Evolutionary conservation across 2,888 invertebrate species (phyloP).

Genomic region (Fragum fragum): DNA sequence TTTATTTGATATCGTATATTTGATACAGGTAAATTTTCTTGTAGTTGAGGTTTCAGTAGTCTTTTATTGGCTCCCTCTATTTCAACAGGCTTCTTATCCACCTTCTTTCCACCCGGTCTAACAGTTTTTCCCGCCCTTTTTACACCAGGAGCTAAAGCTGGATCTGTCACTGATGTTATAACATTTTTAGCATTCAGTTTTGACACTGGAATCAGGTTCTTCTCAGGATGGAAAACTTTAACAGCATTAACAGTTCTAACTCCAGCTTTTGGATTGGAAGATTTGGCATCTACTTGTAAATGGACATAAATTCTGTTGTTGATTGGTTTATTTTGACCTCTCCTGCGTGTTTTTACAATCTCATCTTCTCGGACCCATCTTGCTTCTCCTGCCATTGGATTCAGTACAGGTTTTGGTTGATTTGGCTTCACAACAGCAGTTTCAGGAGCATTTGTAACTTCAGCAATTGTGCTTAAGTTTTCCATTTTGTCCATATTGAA

Average conservation of each 20-base stretch:
- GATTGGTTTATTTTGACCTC: neutral
- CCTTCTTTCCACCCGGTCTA: conserved; percentile 37
- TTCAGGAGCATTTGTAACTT: neutral
- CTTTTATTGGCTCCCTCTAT: conserved; percentile 21
- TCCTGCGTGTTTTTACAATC: conserved; percentile 8
- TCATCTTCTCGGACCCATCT: conserved; percentile 55
- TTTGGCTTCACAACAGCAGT: no score
- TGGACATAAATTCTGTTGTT: conserved; percentile 63
- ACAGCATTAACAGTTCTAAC: neutral
- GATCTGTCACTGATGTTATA: conserved; percentile 54
- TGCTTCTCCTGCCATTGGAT: conserved; percentile 36
- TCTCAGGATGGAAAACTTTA: conserved; percentile 57
- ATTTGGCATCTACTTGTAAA: conserved; percentile 43
- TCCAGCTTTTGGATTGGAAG: neutral
- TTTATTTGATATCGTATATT: conserved; percentile 58
- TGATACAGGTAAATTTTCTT: conserved; percentile 25
- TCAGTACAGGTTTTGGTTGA: neutral
- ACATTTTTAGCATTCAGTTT: conserved; percentile 44
- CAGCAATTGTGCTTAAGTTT: conserved; percentile 14
- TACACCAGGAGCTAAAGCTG: conserved; percentile 35
- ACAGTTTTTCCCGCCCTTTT: conserved; percentile 36
- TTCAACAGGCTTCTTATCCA: conserved; percentile 1
- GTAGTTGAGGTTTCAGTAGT: conserved; percentile 34
- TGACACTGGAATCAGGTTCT: conserved; percentile 46
- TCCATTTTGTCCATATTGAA: conserved; percentile 23